Conservation (phyloP, 2,888 invertebrate species). For the Melitaea athalia region DNA sequence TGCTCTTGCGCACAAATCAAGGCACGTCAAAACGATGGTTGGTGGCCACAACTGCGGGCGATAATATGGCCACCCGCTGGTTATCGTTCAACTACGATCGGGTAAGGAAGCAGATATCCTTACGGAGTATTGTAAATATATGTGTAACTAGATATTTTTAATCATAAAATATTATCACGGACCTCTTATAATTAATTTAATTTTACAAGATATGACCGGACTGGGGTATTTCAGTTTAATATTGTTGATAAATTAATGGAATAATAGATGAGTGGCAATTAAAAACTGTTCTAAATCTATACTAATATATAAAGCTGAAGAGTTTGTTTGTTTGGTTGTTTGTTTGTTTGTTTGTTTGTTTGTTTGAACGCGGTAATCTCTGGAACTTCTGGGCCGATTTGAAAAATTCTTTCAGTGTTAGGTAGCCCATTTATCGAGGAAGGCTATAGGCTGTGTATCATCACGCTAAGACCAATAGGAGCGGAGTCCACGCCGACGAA, state of each 20-base stretch:
- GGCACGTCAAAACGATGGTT: conserved; percentile 70
- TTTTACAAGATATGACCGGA: background rate
- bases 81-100: conserved; percentile 53
- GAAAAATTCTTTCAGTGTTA: no score
- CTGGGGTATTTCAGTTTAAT: background rate
- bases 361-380: no score
- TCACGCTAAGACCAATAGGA: no score
- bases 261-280: background rate
- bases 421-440: no score
- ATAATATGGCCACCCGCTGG: conserved; percentile 67
- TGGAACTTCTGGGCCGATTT: no score
- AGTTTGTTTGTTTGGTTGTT: no score
- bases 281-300: background rate
- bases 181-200: background rate
- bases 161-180: background rate
- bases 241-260: background rate
- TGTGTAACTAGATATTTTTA: background rate
- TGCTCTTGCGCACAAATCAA: conserved; percentile 74
- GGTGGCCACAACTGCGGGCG: conserved; percentile 67
- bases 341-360: no score
- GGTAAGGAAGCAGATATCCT: conserved; percentile 31
- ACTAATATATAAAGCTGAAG: no score
- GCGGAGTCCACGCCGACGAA: no score
- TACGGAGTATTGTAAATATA: conserved; percentile 21
- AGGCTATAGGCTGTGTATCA: no score